Percentiles rank a stretch among this genome's conserved stretches.
Evolutionary conservation across 2,888 invertebrate species (phyloP).

Genomic region (Dendrolimus pini): DNA sequence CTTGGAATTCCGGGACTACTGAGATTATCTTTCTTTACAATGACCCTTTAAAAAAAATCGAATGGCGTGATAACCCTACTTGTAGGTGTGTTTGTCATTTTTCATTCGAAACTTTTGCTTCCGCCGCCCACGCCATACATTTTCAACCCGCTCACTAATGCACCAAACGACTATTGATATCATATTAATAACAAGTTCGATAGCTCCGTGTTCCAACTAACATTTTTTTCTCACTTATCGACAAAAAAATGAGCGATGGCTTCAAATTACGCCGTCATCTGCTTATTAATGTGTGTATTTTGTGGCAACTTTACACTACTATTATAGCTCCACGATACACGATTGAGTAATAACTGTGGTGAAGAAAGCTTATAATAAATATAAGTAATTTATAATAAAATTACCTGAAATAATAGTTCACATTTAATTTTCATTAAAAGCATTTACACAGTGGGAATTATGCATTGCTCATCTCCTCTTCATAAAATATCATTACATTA

Average conservation of each 20-base stretch:
- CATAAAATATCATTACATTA: too few species aligned
- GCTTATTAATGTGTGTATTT: background rate
- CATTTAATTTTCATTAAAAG: too few species aligned
- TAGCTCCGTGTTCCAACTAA: background rate
- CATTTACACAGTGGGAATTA: too few species aligned
- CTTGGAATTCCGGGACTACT: too few species aligned
- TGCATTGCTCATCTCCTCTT: too few species aligned
- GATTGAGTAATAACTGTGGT: slow-evolving; percentile 6
- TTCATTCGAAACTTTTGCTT: slow-evolving; percentile 25
- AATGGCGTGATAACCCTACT: background rate
- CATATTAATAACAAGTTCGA: slow-evolving; percentile 5
- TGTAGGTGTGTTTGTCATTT: slow-evolving; percentile 25
- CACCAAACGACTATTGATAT: slow-evolving; percentile 8
- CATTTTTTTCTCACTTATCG: background rate
- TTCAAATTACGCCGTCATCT: background rate
- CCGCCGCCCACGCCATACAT: slow-evolving; percentile 13
- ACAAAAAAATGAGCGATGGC: background rate
- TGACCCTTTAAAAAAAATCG: too few species aligned
- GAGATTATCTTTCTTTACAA: too few species aligned
- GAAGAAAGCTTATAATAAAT: too few species aligned
- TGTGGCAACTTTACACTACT: background rate
- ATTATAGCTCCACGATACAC: slow-evolving; percentile 3
- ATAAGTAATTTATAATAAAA: too few species aligned
- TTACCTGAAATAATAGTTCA: too few species aligned
- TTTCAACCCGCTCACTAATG: slow-evolving; percentile 7